phyloP scores from a whole-genome alignment of 2,888 invertebrate species.

The Drosophila imparisetae region DNA sequence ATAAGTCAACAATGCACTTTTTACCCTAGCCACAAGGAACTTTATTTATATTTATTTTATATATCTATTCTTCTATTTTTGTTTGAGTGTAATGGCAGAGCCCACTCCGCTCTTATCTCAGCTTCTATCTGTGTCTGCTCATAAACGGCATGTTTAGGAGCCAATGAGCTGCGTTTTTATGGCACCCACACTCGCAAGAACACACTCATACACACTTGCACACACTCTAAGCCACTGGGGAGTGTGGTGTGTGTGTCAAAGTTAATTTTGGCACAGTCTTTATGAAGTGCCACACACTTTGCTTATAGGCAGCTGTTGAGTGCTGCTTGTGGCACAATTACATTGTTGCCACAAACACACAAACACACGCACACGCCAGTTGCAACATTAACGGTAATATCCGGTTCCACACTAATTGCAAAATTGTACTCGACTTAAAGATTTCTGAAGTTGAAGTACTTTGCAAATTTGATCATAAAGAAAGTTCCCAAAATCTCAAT shows the following conservation, averaged over 20 bases:
- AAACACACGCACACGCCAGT: conserved; percentile 3
- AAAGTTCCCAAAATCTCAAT: not conserved
- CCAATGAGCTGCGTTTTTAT: conserved; percentile 72
- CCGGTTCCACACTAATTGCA: conserved; percentile 14
- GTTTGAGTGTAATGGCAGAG: not conserved
- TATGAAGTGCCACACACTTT: conserved; percentile 47
- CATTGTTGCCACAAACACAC: conserved; percentile 24
- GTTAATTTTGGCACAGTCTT: conserved; percentile 64
- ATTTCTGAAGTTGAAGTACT: not conserved
- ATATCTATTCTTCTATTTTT: too few species aligned
- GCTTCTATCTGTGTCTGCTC: conserved; percentile 25
- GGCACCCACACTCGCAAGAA: conserved; percentile 25
- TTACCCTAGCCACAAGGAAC: too few species aligned
- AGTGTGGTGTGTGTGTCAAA: conserved; percentile 45
- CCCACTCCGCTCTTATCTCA: not conserved
- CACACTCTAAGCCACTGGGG: not conserved
- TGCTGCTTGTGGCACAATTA: conserved; percentile 23
- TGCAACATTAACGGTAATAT: conserved; percentile 20
- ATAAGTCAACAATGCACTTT: not conserved
- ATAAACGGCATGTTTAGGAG: conserved; percentile 64
- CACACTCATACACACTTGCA: conserved; percentile 8
- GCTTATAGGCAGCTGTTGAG: conserved; percentile 25
- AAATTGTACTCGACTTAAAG: not conserved
- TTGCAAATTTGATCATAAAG: not conserved
- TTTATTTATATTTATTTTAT: not conserved